Conservation (phyloP, 2,113 vertebrate genomes). For the Eubucco bourcierii region DNA sequence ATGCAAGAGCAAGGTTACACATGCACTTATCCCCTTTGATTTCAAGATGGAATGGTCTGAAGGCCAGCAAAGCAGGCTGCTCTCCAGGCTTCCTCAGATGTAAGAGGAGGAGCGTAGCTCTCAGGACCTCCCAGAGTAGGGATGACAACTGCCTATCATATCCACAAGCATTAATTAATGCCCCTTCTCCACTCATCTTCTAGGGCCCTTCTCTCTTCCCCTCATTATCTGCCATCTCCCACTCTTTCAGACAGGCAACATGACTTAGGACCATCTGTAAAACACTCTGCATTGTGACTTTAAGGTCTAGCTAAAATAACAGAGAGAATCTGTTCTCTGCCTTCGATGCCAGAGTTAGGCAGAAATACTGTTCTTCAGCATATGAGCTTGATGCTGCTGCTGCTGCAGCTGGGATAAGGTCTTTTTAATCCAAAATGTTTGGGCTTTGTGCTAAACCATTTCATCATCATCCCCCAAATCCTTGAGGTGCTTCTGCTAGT, state of each 20-base stretch:
- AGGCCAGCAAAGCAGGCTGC: neutral
- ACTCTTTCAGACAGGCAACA: neutral
- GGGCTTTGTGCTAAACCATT: conserved; percentile 16
- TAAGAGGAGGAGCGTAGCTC: neutral
- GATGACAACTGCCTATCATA: neutral
- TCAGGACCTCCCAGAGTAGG: neutral
- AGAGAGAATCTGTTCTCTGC: neutral
- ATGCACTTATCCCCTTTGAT: neutral
- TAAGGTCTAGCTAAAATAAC: neutral
- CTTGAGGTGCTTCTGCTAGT: conserved; percentile 42
- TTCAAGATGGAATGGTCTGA: neutral
- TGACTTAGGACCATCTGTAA: neutral
- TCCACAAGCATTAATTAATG: neutral
- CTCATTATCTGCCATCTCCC: neutral
- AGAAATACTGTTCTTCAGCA: neutral
- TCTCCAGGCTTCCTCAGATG: neutral
- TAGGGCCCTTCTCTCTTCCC: neutral
- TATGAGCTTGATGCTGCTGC: neutral
- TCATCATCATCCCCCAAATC: conserved; percentile 30
- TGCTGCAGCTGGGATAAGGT: neutral
- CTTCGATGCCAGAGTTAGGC: neutral
- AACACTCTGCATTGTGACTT: neutral
- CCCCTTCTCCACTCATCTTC: neutral
- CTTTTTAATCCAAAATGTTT: conserved; percentile 46
- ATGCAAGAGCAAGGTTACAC: neutral